Evolutionary conservation across 1,140 invertebrate genomes (phyloP), one percentile per base, ranked within the genome.

Genomic region (Nomia melanderi): DNA sequence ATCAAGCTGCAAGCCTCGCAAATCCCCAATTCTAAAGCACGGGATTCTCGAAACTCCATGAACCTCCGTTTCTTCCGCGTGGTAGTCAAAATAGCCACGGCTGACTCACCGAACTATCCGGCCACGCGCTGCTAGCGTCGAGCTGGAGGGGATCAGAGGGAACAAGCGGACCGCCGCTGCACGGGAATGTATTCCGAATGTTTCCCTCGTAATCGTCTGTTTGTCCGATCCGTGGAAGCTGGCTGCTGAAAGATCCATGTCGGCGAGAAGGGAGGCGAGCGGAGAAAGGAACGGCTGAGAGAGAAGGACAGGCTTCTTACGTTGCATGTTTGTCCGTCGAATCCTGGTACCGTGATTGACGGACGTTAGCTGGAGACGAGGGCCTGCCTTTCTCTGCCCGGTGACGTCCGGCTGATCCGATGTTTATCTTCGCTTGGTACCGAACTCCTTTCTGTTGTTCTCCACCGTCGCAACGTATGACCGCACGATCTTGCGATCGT

Each of bases 301-400:
- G 29, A 63, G 41, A 36, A 29, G 33, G 81, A 80, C 81, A 78
- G n/a, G 84, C 76, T 85, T 85, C 77, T 82, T 82, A 76, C 83
- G 79, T 85, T 84, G 79, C 79, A 84, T 85, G 79, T 82, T 85
- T 84, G 84, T 85, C n/a, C 82, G 76, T 82, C 69, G 83, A 50
- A 82, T 79, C 67, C 72, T 29, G 67, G 72, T 25, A 8, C n/a
- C 70, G 82, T 85, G 84, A 85, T 85, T 85, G 82, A 85, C 82
- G 66, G 83, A 77, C 83, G 72, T n/a, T 73, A 59, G 63, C 66
- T 44, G 63, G 66, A 77, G 77, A 82, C 78, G 69, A 71, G 72
- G 69, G 57, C 59, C 59, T 63, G 65, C 57, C 71, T 83, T 70
- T 83, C 63, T 83, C 56, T 67, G 78, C 71, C 77, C 47, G 67